Evolutionary conservation across 1,140 invertebrate genomes (phyloP).

Genomic region (Carcinoscorpius rotundicauda): DNA sequence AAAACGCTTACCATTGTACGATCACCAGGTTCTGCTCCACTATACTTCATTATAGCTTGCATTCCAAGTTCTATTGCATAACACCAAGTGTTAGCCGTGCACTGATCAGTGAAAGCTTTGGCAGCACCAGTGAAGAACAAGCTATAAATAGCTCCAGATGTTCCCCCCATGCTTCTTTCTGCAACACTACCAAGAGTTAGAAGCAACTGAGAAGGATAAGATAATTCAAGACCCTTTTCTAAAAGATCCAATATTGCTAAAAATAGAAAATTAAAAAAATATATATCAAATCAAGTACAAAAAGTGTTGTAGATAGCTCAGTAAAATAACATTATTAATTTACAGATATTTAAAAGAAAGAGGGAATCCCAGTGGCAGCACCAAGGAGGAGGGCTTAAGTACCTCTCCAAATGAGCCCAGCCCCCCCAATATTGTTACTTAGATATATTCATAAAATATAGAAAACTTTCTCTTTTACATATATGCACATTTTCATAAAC

Average conservation of each 20-base stretch:
- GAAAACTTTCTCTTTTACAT: too few species aligned
- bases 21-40: conserved; percentile 55
- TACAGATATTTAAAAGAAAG: too few species aligned
- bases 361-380: too few species aligned
- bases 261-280: background rate
- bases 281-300: background rate
- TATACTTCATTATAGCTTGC: conserved; percentile 51
- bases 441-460: too few species aligned
- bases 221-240: background rate
- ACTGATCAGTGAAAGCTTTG: conserved; percentile 28
- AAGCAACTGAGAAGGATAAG: conserved; percentile 12
- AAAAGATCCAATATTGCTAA: background rate
- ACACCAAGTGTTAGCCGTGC: conserved; percentile 33
- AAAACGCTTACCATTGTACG: conserved; percentile 49
- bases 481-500: too few species aligned
- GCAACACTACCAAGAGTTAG: conserved; percentile 32
- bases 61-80: conserved; percentile 40
- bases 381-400: too few species aligned
- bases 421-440: too few species aligned
- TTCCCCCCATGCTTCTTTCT: conserved; percentile 53
- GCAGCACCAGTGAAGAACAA: conserved; percentile 53
- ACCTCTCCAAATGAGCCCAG: too few species aligned
- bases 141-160: conserved; percentile 55
- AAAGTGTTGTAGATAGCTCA: too few species aligned
- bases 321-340: too few species aligned